A percentile compares a stretch with the other conserved stretches of the same genome.
Evolutionary conservation across 1,140 invertebrate species (phyloP).

Genomic region (Drosophila tsacasi): DNA sequence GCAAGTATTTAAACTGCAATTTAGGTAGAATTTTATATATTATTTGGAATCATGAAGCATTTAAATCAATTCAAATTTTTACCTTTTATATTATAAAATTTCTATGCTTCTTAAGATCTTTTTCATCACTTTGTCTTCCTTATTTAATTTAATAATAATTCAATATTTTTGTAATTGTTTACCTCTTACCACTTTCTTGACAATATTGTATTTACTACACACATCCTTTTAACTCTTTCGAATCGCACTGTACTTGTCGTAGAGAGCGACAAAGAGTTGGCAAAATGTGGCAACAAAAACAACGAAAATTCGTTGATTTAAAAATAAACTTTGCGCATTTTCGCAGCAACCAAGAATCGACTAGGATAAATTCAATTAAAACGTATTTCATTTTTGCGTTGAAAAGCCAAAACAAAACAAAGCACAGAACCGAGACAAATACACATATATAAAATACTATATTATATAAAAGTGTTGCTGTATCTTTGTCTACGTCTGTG

Average conservation of each 20-base stretch:
- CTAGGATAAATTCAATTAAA: slow-evolving; percentile 77
- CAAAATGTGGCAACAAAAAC: slow-evolving; percentile 49
- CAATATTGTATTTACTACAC: too few relatives aligned
- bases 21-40: background rate
- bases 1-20: background rate
- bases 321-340: slow-evolving; percentile 75
- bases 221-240: background rate
- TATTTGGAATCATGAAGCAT: background rate
- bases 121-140: background rate
- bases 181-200: too few relatives aligned
- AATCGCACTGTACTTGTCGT: slow-evolving; percentile 25
- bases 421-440: slow-evolving; percentile 35
- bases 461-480: slow-evolving; percentile 67
- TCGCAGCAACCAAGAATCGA: slow-evolving; percentile 52
- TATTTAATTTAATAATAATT: background rate
- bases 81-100: background rate
- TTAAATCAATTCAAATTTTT: too few relatives aligned
- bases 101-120: background rate
- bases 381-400: slow-evolving; percentile 77
- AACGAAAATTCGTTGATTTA: slow-evolving; percentile 54
- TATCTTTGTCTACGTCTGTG: slow-evolving; percentile 23
- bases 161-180: background rate
- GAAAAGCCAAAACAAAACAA: slow-evolving; percentile 53
- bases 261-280: slow-evolving; percentile 55
- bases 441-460: slow-evolving; percentile 13